A percentile compares a stretch with the other conserved stretches of the same genome.
These are phyloP conservation scores for Pheosia gnoma DNA, from an alignment of 2,888 invertebrate genomes.

Conservation along the genomic window DNA sequence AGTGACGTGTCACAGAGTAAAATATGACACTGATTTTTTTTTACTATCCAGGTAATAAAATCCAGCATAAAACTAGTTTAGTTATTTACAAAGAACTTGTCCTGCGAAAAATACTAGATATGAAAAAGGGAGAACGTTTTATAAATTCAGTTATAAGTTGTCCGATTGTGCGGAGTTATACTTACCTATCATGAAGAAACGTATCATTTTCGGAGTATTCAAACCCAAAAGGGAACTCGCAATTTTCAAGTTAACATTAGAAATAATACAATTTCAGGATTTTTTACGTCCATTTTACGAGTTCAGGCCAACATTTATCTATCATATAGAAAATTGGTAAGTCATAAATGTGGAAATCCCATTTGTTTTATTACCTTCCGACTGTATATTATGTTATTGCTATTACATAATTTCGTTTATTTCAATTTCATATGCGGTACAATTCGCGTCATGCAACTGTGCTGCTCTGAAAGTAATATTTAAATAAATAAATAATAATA, in stretches of 20 bases:
- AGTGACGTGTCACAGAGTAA: too few species aligned
- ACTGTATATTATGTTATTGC: conserved; percentile 9
- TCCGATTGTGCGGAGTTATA: background rate
- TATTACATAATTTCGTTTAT: conserved; percentile 1
- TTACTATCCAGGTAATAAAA: too few species aligned
- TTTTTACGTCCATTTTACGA: conserved; percentile 61
- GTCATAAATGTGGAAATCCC: conserved; percentile 59
- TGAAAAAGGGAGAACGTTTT: too few species aligned
- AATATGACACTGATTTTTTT: too few species aligned
- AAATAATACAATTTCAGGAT: conserved; percentile 29
- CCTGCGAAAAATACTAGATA: too few species aligned
- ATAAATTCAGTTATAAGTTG: background rate
- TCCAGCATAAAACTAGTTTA: too few species aligned
- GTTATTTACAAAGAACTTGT: too few species aligned
- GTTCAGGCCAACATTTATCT: conserved; percentile 51
- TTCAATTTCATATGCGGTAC: conserved; percentile 2
- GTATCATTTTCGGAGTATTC: background rate
- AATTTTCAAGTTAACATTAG: conserved; percentile 1
- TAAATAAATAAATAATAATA: too few species aligned
- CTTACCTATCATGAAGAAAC: background rate
- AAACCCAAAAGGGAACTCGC: background rate
- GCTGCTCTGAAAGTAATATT: background rate
- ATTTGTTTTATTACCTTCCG: conserved; percentile 43
- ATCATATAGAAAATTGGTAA: conserved; percentile 59
- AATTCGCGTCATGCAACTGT: background rate